phyloP scores from a whole-genome alignment of 2,113 vertebrate species.

The Stomatorhinus ivindoensis region DNA sequence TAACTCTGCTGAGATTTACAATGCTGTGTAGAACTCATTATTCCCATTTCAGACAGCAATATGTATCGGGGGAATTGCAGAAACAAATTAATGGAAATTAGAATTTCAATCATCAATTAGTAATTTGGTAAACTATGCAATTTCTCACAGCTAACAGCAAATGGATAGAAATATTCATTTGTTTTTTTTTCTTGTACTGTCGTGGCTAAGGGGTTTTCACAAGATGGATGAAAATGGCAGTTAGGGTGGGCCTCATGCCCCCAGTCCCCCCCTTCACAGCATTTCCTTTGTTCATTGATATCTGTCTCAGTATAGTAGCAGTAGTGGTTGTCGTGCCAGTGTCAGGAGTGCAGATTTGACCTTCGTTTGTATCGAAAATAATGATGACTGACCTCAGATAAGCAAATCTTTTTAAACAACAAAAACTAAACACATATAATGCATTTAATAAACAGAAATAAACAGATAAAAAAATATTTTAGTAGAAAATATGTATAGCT shows the following conservation, averaged over 20 bases:
- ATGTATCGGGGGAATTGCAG: not conserved
- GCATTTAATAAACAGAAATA: not conserved
- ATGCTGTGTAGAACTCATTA: conserved; percentile 8
- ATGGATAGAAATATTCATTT: not conserved
- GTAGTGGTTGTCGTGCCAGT: not conserved
- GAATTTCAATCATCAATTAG: conserved; percentile 12
- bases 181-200: not conserved
- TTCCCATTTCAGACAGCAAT: conserved; percentile 12
- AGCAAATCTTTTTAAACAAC: not conserved
- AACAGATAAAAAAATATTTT: not conserved
- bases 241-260: not conserved
- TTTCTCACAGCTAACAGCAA: conserved; percentile 10
- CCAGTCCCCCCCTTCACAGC: not conserved
- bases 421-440: not conserved
- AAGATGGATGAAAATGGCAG: not conserved
- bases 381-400: not conserved
- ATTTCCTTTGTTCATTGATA: not conserved
- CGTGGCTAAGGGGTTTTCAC: not conserved
- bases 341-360: not conserved
- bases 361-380: not conserved
- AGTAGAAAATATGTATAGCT: not conserved
- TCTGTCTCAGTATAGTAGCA: not conserved
- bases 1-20: not conserved
- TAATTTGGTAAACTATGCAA: conserved; percentile 6
- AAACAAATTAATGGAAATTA: conserved; percentile 15